Base-by-base conservation (phyloP, 2,113 vertebrate genomes). In the Zosterops pallidus region DNA sequence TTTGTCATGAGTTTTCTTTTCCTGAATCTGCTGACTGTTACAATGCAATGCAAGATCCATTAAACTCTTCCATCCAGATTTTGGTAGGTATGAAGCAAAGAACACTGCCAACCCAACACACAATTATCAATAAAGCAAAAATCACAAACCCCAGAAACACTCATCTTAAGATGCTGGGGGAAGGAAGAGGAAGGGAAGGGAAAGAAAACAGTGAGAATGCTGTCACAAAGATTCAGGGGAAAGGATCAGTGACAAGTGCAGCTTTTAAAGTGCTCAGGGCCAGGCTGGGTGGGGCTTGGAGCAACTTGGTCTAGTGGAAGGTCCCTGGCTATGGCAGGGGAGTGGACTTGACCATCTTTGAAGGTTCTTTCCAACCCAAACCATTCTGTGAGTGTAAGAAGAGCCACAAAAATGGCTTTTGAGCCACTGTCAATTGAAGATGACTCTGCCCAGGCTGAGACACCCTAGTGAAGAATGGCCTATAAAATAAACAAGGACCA, bases 311-410 rank as follows among this genome's bases (percentile, higher is more conserved):
- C 8, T 5, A 19, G 9, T 14, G n/a, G 22, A 25, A 67, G 26
- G 14, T 14, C 39, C 33, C 19, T 53, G 56, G 12, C 41, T 12
- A 14, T 0, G 2, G 50, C n/a, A 19, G 9, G 3, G 7, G 9
- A 2, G 1, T 33, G 44, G 49, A 29, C 12, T 16, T 11, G 49
- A 16, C 7, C 20, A 41, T 11, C 74, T 69, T 4, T 14, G 62
- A 59, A 55, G 14, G 59, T 24, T 25, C 53, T 39, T 88, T 64
- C 55, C 60, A 46, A 42, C 9, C 23, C 53, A 84, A 72, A 59
- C 33, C 59, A 28, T 35, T 37, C 75, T 24, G 39, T n/a, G 42
- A 11, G 2, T 25, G 3, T 8, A 60, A 60, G 14, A 78, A 86
- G 18, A 53, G 33, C 41, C 68, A 63, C 14, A 42, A 35, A 72